Percentiles rank a stretch among this genome's conserved stretches.
Conservation (phyloP, 2,888 invertebrate genomes). For the Hydrotaea diabolus region DNA sequence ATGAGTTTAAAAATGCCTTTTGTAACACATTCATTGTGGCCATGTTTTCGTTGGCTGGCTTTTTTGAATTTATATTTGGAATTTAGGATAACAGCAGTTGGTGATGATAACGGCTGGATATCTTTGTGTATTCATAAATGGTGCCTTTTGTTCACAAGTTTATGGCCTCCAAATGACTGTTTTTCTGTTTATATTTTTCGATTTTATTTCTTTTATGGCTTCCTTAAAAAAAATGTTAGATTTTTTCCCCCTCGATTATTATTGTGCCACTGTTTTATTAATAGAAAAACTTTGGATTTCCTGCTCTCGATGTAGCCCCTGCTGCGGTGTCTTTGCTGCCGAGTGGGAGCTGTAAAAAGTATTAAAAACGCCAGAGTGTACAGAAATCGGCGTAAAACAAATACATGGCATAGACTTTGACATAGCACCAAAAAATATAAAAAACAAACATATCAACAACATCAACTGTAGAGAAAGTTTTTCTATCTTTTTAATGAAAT, state of each 20-base stretch:
- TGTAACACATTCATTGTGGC: slow-evolving; percentile 12
- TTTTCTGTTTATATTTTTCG: too few relatives aligned
- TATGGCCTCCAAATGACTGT: background rate
- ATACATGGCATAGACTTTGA: background rate
- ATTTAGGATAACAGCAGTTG: background rate
- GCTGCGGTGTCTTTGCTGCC: background rate
- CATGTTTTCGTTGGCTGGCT: background rate
- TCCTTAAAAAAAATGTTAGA: background rate
- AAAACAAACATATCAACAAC: background rate
- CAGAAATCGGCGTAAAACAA: background rate
- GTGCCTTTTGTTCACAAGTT: background rate
- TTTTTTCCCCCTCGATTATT: slow-evolving; percentile 10
- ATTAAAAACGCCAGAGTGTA: background rate
- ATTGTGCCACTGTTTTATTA: slow-evolving; percentile 17
- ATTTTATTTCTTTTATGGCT: background rate
- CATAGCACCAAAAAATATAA: background rate
- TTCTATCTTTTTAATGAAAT: slow-evolving; percentile 15
- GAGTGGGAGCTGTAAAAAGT: background rate
- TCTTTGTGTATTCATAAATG: slow-evolving; percentile 3
- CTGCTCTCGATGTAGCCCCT: background rate
- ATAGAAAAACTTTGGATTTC: slow-evolving; percentile 16
- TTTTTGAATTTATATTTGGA: background rate
- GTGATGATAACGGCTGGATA: background rate
- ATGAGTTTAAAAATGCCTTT: background rate
- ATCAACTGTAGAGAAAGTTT: background rate